Percentiles rank a stretch among this genome's conserved stretches.
These are phyloP conservation scores for Drosophila tani DNA, from an alignment of 1,140 invertebrate species.

Conservation along the genomic window DNA sequence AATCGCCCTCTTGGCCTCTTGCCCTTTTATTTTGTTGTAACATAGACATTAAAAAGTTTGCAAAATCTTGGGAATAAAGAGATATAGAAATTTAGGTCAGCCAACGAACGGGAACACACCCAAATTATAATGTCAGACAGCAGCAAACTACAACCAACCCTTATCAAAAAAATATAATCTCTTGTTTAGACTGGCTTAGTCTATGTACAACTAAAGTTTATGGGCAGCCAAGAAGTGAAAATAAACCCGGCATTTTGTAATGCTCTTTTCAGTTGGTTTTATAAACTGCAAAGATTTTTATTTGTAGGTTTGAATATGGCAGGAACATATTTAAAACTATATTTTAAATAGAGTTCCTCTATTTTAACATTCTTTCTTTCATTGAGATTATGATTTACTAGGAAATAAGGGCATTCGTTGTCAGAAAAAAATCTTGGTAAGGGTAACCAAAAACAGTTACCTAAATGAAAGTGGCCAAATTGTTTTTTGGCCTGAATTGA, in stretches of 20 bases:
- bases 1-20: conserved; percentile 23
- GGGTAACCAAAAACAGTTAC: neutral
- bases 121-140: conserved; percentile 7
- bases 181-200: neutral
- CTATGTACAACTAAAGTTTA: conserved; percentile 4
- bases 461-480: conserved; percentile 6
- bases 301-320: neutral
- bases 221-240: conserved; percentile 9
- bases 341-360: neutral
- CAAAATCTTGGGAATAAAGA: conserved; percentile 3
- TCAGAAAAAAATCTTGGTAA: neutral
- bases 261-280: neutral
- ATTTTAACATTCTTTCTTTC: neutral
- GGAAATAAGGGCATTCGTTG: neutral
- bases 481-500: conserved; percentile 56
- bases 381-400: neutral
- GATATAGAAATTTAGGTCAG: conserved; percentile 32
- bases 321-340: neutral
- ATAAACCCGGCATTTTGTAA: neutral
- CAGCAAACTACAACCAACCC: conserved; percentile 18
- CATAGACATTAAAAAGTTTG: conserved; percentile 8
- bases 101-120: conserved; percentile 19
- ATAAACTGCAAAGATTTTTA: neutral
- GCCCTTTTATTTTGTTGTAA: conserved; percentile 12
- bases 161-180: conserved; percentile 60